A percentile compares a stretch with the other conserved stretches of the same genome.
Evolutionary conservation across 1,140 invertebrate genomes (phyloP).

Genomic region (Drosophila kepulauana): DNA sequence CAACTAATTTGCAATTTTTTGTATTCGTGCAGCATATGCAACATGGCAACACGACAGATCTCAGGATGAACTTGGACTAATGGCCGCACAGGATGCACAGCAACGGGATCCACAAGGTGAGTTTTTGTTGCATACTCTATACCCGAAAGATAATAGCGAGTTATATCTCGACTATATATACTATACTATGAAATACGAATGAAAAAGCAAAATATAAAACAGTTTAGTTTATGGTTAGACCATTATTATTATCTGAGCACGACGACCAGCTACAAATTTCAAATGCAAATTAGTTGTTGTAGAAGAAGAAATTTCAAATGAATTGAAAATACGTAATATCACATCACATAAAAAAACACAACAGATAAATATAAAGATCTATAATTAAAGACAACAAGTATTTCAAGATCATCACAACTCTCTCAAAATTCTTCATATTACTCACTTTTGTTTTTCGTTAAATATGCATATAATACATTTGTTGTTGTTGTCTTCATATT

Average conservation of each 20-base stretch:
- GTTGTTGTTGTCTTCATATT: not conserved
- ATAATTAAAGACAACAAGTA: conserved; percentile 21
- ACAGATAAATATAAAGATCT: not conserved
- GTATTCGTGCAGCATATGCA: conserved; percentile 86
- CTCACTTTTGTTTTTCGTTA: conserved; percentile 5
- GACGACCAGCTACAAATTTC: conserved; percentile 64
- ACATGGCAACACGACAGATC: conserved; percentile 89
- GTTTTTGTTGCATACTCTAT: conserved; percentile 84
- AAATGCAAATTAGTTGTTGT: conserved; percentile 56
- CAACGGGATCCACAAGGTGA: conserved; percentile 92
- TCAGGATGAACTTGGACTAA: conserved; percentile 89
- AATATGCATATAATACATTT: not conserved
- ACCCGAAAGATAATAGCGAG: conserved; percentile 44
- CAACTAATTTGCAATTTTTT: conserved; percentile 7
- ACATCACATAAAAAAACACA: too few relatives aligned
- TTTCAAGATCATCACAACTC: conserved; percentile 29
- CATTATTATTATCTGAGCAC: conserved; percentile 57
- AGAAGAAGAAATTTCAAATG: conserved; percentile 16
- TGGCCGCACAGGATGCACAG: conserved; percentile 90
- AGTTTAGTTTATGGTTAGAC: conserved; percentile 61
- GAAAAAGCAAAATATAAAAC: conserved; percentile 77
- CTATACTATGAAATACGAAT: conserved; percentile 65
- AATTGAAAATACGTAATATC: not conserved
- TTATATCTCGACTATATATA: conserved; percentile 41
- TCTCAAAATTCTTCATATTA: conserved; percentile 20